Conservation (phyloP, 1,140 invertebrate genomes). For the Antheraea mylitta region DNA sequence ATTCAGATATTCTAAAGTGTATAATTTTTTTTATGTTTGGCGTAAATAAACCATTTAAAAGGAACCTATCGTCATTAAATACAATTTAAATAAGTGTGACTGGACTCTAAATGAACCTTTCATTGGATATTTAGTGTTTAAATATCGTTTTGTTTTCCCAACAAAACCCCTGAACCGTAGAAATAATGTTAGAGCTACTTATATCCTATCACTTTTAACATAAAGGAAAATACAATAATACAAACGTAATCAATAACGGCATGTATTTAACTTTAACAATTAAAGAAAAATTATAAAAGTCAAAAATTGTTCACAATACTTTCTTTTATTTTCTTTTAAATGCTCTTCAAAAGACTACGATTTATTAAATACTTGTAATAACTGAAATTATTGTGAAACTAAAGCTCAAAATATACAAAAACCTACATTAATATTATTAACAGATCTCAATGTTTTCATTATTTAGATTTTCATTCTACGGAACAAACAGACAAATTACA, state of each 20-base stretch:
- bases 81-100: neutral
- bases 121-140: neutral
- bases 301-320: neutral
- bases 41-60: constrained; percentile 5
- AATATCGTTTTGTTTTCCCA: neutral
- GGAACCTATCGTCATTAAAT: neutral
- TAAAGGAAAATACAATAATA: constrained; percentile 13
- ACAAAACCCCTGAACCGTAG: neutral
- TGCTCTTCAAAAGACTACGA: neutral
- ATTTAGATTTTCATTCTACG: neutral
- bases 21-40: constrained; percentile 37
- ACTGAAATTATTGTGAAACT: neutral
- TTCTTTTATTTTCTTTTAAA: neutral
- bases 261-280: constrained; percentile 16
- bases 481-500: neutral
- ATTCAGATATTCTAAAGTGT: constrained; percentile 40
- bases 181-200: constrained; percentile 44
- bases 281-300: constrained; percentile 8
- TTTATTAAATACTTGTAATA: neutral
- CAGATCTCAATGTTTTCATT: neutral
- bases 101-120: too few species aligned
- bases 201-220: constrained; percentile 56
- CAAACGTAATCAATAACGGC: constrained; percentile 16
- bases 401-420: neutral
- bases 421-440: neutral